Percentiles rank a stretch among this genome's conserved stretches.
Evolutionary conservation across 1,140 invertebrate genomes (phyloP).

Genomic region (Thaumetopoea pityocampa): DNA sequence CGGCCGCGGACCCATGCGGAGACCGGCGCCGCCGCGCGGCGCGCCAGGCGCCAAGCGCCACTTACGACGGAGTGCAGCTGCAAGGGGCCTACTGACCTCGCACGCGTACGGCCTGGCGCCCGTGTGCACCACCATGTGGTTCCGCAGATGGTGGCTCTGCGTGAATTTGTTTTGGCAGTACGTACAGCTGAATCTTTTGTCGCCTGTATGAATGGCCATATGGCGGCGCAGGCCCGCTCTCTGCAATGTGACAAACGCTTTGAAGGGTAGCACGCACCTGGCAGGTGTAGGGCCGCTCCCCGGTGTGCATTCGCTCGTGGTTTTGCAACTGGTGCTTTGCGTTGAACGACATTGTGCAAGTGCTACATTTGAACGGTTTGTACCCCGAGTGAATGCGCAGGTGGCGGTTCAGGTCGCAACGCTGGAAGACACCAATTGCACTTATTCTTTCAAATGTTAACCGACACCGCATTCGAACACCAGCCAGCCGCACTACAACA

Average conservation of each 20-base stretch:
- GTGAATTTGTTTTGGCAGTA: conserved; percentile 84
- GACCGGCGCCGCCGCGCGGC: too few relatives aligned
- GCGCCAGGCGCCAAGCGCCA: too few relatives aligned
- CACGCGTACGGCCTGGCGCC: conserved; percentile 87
- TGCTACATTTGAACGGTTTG: conserved; percentile 69
- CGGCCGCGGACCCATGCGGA: too few relatives aligned
- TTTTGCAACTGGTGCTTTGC: conserved; percentile 77
- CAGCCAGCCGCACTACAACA: too few relatives aligned
- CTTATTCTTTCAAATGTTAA: conserved; percentile 16
- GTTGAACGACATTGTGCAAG: conserved; percentile 75
- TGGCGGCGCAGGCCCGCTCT: conserved; percentile 50
- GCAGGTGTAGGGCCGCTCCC: conserved; percentile 78
- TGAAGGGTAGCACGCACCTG: conserved; percentile 61
- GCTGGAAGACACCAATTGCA: conserved; percentile 47
- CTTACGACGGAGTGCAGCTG: background rate
- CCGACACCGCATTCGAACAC: too few relatives aligned
- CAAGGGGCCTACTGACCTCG: conserved; percentile 31
- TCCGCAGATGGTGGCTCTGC: conserved; percentile 89
- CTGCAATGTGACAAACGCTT: conserved; percentile 23
- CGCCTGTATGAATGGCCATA: conserved; percentile 73
- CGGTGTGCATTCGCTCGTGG: conserved; percentile 79
- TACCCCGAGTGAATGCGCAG: conserved; percentile 73
- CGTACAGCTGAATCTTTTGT: conserved; percentile 73
- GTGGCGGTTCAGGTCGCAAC: conserved; percentile 67
- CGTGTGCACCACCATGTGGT: conserved; percentile 81